Evolutionary conservation across 2,888 invertebrate genomes (phyloP), one percentile per base, ranked within the genome.

Genomic region (Drosophila mettleri): DNA sequence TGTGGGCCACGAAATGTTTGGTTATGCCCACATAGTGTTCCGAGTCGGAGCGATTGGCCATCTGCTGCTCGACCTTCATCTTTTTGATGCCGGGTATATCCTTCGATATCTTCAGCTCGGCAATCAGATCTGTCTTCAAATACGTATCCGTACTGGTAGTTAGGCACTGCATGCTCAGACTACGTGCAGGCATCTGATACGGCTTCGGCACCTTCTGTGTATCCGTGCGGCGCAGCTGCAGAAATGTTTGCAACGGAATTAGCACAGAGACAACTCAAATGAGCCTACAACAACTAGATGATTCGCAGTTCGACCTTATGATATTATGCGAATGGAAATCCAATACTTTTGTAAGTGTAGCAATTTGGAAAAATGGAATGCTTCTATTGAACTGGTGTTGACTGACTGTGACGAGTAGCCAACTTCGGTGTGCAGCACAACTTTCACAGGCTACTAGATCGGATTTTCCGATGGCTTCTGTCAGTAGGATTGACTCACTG

Each of bases 11-110:
- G 91, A 97, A 97, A 78, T 97, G 95, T 90, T 96, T 96, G 1
- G 95, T 95, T 89, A 98, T 95, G 92, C 97, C 97, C 77, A 96
- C 95, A 90, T 96, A 96, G 65, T 97, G 94, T 91, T 96, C 96
- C 91, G 97, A 96, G 80, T 97, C 97, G 87, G 95, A 95, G 52
- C 95, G 94, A 88, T 96, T 96, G 91, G 97, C 97, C 74, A 96
- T 94, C 90, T 97, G 96, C 76, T 96, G 94, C 92, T 98, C 97
- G 77, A 97, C 97, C 92, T 98, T 98, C 94, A 98, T 93, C 92
- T 98, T 98, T 92, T 96, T 96, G 58, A 98, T 97, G n/a, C 98
- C 98, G 1, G 97, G 96, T 71, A 98, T 97, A 91, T 98, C 97
- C 92, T 96, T 97, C 45, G 97, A 97, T 93, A 97, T 95, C 92